phyloP scores from a whole-genome alignment of 1,140 invertebrate species.

The Hylaeus anthracinus region DNA sequence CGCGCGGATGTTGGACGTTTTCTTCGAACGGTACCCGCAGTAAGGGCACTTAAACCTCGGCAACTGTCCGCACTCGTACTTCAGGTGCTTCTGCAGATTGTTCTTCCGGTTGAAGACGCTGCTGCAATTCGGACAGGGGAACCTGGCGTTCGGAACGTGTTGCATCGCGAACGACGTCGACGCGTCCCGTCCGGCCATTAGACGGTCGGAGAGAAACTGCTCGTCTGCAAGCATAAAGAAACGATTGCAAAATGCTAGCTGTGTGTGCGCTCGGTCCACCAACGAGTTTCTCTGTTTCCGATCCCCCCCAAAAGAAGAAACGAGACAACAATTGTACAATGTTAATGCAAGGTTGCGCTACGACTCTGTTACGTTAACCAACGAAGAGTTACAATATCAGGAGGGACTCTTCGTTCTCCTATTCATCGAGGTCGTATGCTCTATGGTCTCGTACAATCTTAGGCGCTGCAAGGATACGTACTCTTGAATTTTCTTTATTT shows the following conservation, averaged over 20 bases:
- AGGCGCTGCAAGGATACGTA: too few relatives aligned
- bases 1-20: slow-evolving; percentile 76
- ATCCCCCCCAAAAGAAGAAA: too few relatives aligned
- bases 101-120: slow-evolving; percentile 80
- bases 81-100: slow-evolving; percentile 79
- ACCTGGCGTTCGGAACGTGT: slow-evolving; percentile 55
- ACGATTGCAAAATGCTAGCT: slow-evolving; percentile 18
- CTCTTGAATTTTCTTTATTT: too few relatives aligned
- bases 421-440: too few relatives aligned
- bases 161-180: slow-evolving; percentile 18
- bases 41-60: slow-evolving; percentile 82
- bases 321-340: too few relatives aligned
- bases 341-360: too few relatives aligned
- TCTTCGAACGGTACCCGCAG: slow-evolving; percentile 78
- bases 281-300: too few relatives aligned
- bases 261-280: too few relatives aligned
- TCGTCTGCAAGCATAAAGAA: slow-evolving; percentile 65
- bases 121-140: slow-evolving; percentile 78
- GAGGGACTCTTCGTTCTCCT: too few relatives aligned
- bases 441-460: too few relatives aligned
- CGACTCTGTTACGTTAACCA: too few relatives aligned
- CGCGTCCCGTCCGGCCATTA: slow-evolving; percentile 14
- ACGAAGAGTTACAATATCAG: too few relatives aligned
- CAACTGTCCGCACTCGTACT: slow-evolving; percentile 81
- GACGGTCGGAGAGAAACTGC: slow-evolving; percentile 30